Evolutionary conservation across 2,797 vertebrate species (phyloP).

Genomic region (Pteronotus mesoamericanus): DNA sequence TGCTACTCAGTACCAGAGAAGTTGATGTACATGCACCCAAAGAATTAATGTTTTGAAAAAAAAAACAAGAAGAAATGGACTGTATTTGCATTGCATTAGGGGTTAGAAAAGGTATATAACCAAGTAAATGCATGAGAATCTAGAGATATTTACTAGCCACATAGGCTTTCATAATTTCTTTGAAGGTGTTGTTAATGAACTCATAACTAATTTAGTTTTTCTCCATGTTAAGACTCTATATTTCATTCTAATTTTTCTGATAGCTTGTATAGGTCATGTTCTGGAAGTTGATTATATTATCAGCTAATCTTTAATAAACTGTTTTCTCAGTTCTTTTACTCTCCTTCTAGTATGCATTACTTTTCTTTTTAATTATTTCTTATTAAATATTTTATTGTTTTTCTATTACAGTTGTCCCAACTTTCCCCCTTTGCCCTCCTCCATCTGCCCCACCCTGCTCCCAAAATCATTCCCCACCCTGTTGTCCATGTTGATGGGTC

Average conservation of each 20-base stretch:
- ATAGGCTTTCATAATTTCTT: background rate
- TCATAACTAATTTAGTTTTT: background rate
- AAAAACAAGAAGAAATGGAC: background rate
- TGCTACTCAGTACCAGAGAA: background rate
- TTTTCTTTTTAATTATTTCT: no score
- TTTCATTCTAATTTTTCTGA: conserved; percentile 24
- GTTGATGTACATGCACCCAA: background rate
- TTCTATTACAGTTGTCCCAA: no score
- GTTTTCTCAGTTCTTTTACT: background rate
- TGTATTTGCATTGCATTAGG: background rate
- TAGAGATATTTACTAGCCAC: background rate
- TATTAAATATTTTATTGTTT: no score
- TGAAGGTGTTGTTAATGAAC: background rate
- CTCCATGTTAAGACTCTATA: background rate
- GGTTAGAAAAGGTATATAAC: background rate
- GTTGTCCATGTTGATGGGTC: no score
- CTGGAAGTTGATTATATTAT: background rate
- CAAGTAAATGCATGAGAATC: background rate
- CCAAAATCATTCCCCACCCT: no score
- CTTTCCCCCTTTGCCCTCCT: no score
- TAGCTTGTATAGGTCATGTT: background rate
- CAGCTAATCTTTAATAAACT: background rate
- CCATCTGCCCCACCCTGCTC: no score
- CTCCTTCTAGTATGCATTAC: background rate
- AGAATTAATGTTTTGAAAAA: background rate